Percentiles rank a stretch among this genome's conserved stretches.
Evolutionary conservation across 2,797 vertebrate genomes (phyloP).

Genomic region (Bryconaethiops microstoma): DNA sequence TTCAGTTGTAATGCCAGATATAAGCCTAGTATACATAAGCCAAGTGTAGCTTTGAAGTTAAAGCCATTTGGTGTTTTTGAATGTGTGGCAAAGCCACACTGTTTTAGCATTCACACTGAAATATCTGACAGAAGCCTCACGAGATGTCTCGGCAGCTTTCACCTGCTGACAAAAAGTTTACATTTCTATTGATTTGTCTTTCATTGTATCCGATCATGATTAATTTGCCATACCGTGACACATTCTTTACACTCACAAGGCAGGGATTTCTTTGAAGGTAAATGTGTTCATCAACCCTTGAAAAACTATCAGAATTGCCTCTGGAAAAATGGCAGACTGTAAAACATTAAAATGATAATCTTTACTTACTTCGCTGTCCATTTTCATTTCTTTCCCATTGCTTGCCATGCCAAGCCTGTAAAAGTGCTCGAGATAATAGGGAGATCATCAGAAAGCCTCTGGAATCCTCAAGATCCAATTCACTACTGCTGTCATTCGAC

Average conservation of each 20-base stretch:
- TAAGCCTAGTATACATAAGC: constrained; percentile 51
- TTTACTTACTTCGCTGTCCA: constrained; percentile 70
- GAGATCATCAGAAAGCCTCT: constrained; percentile 31
- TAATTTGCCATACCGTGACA: constrained; percentile 46
- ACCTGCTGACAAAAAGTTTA: constrained; percentile 42
- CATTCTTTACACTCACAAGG: constrained; percentile 58
- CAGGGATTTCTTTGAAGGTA: constrained; percentile 69
- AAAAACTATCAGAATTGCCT: constrained; percentile 64
- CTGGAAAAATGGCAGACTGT: constrained; percentile 67
- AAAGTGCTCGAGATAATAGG: constrained; percentile 30
- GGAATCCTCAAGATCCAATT: constrained; percentile 25
- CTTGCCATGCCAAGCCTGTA: constrained; percentile 7
- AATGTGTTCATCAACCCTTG: constrained; percentile 72
- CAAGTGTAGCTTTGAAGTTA: constrained; percentile 58
- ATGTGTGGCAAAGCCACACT: constrained; percentile 48
- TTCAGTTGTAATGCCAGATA: constrained; percentile 45
- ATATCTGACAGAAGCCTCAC: constrained; percentile 32
- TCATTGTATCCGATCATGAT: constrained; percentile 32
- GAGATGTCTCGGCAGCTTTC: constrained; percentile 13
- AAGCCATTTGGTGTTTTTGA: constrained; percentile 54
- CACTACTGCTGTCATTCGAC: constrained; percentile 29
- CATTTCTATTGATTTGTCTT: constrained; percentile 42
- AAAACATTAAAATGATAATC: constrained; percentile 76
- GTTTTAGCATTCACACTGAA: constrained; percentile 45
- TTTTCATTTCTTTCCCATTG: constrained; percentile 60